Conservation (phyloP, 2,888 invertebrate genomes). For the Hyles lineata region DNA sequence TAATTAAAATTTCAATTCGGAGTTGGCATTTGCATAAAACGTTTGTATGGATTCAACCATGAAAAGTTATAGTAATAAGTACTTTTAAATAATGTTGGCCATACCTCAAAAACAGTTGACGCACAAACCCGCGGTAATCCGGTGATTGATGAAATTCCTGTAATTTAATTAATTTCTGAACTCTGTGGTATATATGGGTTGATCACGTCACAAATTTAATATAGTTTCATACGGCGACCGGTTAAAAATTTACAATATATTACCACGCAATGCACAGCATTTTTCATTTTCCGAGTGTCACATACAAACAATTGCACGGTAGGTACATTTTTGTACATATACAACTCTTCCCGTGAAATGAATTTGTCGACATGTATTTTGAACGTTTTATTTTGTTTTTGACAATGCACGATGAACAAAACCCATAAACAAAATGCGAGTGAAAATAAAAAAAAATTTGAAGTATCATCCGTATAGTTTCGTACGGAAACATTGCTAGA, state of each 20-base stretch:
- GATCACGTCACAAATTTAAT: neutral
- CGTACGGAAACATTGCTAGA: conserved; percentile 6
- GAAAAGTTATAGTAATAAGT: too few relatives aligned
- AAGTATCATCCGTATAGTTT: conserved; percentile 10
- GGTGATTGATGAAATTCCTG: too few relatives aligned
- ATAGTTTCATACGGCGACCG: neutral
- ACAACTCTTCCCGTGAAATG: neutral
- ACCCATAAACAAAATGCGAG: conserved; percentile 14
- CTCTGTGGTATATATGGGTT: neutral
- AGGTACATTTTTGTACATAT: conserved; percentile 1
- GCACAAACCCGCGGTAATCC: too few relatives aligned
- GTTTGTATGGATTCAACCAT: too few relatives aligned
- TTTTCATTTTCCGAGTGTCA: conserved; percentile 19
- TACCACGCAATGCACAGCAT: neutral
- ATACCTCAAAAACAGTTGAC: too few relatives aligned
- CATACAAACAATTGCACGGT: conserved; percentile 15
- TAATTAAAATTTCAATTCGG: too few relatives aligned
- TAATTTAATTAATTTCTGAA: too few relatives aligned
- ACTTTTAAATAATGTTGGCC: too few relatives aligned
- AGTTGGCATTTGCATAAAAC: too few relatives aligned
- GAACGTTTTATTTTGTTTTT: conserved; percentile 9
- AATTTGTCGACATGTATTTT: conserved; percentile 14
- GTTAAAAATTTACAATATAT: neutral
- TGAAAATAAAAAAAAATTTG: neutral
- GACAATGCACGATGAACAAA: neutral